Evolutionary conservation across 2,888 invertebrate genomes (phyloP).

Genomic region (Metalampra italica): DNA sequence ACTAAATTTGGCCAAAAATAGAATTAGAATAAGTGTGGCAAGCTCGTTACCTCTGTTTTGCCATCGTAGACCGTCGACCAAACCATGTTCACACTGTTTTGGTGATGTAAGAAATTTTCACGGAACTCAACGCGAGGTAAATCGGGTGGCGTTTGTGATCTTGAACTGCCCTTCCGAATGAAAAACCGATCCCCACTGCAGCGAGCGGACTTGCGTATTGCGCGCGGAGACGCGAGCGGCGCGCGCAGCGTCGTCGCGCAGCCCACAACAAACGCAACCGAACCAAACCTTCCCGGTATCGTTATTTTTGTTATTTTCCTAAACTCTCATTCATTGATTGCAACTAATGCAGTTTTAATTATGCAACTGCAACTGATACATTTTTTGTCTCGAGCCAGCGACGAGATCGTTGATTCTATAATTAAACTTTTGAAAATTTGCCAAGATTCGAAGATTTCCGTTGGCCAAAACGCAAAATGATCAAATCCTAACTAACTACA

Average conservation of each 20-base stretch:
- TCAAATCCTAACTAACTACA: neutral
- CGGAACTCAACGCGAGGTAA: slow-evolving; percentile 47
- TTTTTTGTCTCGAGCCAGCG: slow-evolving; percentile 17
- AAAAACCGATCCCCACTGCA: slow-evolving; percentile 61
- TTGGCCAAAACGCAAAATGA: slow-evolving; percentile 18
- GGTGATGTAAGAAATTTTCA: slow-evolving; percentile 44
- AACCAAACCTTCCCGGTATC: slow-evolving; percentile 24
- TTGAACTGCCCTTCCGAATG: slow-evolving; percentile 76
- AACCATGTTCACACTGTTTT: slow-evolving; percentile 53
- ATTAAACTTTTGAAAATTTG: slow-evolving; percentile 55
- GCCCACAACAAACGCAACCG: slow-evolving; percentile 38
- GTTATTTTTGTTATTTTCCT: neutral
- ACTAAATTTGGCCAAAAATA: slow-evolving; percentile 31
- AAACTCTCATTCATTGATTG: slow-evolving; percentile 2
- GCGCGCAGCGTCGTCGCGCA: slow-evolving; percentile 57
- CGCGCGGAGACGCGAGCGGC: slow-evolving; percentile 48
- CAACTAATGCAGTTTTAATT: slow-evolving; percentile 3
- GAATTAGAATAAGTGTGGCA: slow-evolving; percentile 13
- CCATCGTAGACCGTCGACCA: slow-evolving; percentile 67
- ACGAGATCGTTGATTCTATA: slow-evolving; percentile 41
- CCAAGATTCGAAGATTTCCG: slow-evolving; percentile 43
- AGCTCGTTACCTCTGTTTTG: slow-evolving; percentile 50
- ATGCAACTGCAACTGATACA: slow-evolving; percentile 11
- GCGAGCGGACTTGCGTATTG: slow-evolving; percentile 62
- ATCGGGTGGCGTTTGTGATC: slow-evolving; percentile 65